These are phyloP conservation scores for Pyrochroa serraticornis DNA, from an alignment of 2,888 invertebrate genomes.

Conservation along the genomic window DNA sequence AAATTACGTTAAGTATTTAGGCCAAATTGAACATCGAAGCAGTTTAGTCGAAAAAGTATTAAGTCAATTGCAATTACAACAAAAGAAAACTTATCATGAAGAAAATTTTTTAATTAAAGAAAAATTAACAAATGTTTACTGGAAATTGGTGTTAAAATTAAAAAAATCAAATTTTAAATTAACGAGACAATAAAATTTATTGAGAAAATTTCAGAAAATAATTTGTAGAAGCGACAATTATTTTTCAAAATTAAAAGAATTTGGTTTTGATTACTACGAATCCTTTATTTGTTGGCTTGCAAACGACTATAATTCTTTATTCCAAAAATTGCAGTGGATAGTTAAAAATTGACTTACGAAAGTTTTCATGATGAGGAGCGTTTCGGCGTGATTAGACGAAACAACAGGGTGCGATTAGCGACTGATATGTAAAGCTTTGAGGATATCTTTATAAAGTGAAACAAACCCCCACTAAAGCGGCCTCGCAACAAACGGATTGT, in stretches of 20 bases:
- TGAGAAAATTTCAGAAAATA: too few species aligned
- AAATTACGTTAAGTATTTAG: conserved; percentile 7
- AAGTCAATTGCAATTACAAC: too few species aligned
- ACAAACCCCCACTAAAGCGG: conserved; percentile 41
- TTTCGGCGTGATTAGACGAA: conserved; percentile 8
- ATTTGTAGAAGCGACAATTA: too few species aligned
- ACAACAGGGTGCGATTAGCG: conserved; percentile 36
- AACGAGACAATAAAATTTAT: too few species aligned
- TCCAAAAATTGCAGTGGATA: neutral
- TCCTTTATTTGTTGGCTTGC: conserved; percentile 1
- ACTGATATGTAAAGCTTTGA: conserved; percentile 38
- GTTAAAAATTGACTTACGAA: conserved; percentile 36
- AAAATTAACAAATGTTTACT: too few species aligned
- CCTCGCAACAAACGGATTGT: conserved; percentile 37
- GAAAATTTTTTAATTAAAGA: too few species aligned
- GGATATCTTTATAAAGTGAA: conserved; percentile 42
- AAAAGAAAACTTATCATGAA: too few species aligned
- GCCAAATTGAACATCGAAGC: neutral
- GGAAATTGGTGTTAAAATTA: too few species aligned
- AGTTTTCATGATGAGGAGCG: conserved; percentile 36
- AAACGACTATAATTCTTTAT: too few species aligned
- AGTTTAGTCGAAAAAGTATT: conserved; percentile 14
- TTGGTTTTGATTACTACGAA: too few species aligned
- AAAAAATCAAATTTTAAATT: too few species aligned
- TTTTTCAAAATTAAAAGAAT: too few species aligned